A percentile compares a stretch with the other conserved stretches of the same genome.
phyloP scores from a whole-genome alignment of 2,113 vertebrate species.

The Dromaius novaehollandiae region DNA sequence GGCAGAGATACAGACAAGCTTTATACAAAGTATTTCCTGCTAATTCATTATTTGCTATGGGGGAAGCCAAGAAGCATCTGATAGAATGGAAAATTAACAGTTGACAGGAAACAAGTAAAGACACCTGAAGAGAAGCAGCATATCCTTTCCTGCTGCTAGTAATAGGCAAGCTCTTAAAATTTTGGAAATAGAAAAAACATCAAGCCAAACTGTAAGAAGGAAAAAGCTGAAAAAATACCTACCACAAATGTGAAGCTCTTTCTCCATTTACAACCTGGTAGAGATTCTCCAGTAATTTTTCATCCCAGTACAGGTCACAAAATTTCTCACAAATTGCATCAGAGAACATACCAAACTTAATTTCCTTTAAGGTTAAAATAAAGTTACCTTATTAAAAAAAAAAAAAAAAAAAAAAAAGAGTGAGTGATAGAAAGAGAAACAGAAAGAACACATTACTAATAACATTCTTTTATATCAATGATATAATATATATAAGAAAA shows the following conservation, averaged over 20 bases:
- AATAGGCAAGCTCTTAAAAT: not conserved
- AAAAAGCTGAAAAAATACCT: constrained; percentile 38
- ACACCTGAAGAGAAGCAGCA: not conserved
- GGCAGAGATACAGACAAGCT: not conserved
- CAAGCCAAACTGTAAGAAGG: not conserved
- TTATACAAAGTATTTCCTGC: not conserved
- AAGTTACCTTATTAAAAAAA: constrained; percentile 86
- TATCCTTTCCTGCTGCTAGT: not conserved
- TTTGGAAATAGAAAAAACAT: not conserved
- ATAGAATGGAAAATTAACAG: not conserved
- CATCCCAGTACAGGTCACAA: constrained; percentile 88
- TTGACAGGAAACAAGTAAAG: not conserved
- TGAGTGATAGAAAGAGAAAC: not conserved
- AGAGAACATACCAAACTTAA: constrained; percentile 84
- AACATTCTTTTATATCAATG: not conserved
- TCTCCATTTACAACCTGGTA: constrained; percentile 84
- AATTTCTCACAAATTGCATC: constrained; percentile 85
- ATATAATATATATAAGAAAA: not conserved
- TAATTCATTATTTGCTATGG: not conserved
- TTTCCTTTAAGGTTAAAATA: constrained; percentile 85
- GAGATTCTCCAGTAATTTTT: constrained; percentile 84
- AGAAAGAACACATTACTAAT: not conserved
- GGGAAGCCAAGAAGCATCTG: not conserved
- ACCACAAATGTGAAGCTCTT: constrained; percentile 65
- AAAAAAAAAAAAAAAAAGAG: not conserved